A percentile compares a stretch with the other conserved stretches of the same genome.
phyloP scores from a whole-genome alignment of 1,140 invertebrate species.

The Venustaconcha ellipsiformis region DNA sequence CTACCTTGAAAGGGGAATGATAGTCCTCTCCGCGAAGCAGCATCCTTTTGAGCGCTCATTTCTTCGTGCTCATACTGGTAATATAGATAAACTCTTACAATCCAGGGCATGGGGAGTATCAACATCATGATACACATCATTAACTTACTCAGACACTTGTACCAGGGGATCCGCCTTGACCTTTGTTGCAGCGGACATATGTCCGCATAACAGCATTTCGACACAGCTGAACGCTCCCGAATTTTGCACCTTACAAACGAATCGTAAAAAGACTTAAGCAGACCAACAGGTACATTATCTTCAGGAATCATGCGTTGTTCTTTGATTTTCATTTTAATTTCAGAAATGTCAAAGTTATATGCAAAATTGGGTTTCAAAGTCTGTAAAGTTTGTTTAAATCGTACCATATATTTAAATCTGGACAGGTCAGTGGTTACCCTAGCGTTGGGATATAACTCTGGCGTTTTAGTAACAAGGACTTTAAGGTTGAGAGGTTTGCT shows the following conservation, averaged over 20 bases:
- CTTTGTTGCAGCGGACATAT: neutral
- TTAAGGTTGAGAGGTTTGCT: neutral
- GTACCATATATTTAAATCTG: conserved; percentile 16
- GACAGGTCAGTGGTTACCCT: conserved; percentile 1
- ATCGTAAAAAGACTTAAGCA: conserved; percentile 11
- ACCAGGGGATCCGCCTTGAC: conserved; percentile 1
- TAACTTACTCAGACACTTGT: conserved; percentile 5
- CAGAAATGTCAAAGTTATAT: conserved; percentile 2
- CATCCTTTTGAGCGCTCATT: conserved; percentile 6
- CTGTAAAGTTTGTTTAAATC: conserved; percentile 7
- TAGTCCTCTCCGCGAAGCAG: conserved; percentile 8
- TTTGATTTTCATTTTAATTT: conserved; percentile 4
- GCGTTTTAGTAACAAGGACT: conserved; percentile 5
- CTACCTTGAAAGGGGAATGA: conserved; percentile 18
- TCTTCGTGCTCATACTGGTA: conserved; percentile 17
- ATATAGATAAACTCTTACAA: conserved; percentile 16
- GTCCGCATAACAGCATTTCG: conserved; percentile 13
- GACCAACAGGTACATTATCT: conserved; percentile 17
- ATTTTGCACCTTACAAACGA: conserved; percentile 26
- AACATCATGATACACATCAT: conserved; percentile 8
- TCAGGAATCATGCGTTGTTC: conserved; percentile 5
- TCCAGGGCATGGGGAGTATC: conserved; percentile 3
- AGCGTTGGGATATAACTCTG: conserved; percentile 2
- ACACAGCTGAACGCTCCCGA: conserved; percentile 2
- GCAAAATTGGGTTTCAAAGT: conserved; percentile 2